Percentiles rank a stretch among this genome's conserved stretches.
Conservation (phyloP, 1,140 invertebrate genomes). For the Bombus cullumanus region DNA sequence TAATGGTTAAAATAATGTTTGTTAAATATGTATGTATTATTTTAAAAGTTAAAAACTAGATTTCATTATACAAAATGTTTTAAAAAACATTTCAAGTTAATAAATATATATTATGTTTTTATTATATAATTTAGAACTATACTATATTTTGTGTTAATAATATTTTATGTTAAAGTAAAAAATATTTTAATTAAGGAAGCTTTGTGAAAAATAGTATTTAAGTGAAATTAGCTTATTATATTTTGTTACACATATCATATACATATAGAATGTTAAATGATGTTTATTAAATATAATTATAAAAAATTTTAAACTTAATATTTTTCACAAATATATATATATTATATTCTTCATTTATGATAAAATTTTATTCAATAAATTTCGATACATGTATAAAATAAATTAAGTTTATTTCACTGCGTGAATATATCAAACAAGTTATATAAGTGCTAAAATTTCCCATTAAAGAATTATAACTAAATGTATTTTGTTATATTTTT, state of each 20-base stretch:
- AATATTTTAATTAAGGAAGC: neutral
- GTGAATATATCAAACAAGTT: constrained; percentile 17
- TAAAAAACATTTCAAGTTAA: constrained; percentile 6
- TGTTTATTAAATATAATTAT: neutral
- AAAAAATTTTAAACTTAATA: neutral
- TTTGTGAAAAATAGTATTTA: neutral
- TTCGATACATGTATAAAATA: neutral
- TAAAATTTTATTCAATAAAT: neutral
- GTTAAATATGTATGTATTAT: constrained; percentile 49
- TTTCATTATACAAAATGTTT: constrained; percentile 1
- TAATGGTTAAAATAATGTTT: constrained; percentile 32
- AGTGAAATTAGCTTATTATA: neutral
- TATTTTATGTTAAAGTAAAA: constrained; percentile 4
- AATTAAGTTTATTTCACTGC: constrained; percentile 1
- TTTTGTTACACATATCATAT: neutral
- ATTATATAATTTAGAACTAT: constrained; percentile 7
- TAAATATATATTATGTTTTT: neutral
- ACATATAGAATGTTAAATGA: neutral
- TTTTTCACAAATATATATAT: neutral
- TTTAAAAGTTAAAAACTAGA: constrained; percentile 12
- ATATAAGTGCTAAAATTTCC: constrained; percentile 6
- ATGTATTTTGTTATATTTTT: constrained; percentile 30
- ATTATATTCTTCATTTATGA: neutral
- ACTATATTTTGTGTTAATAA: neutral
- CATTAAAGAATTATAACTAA: constrained; percentile 26